Percentiles rank a stretch among this genome's conserved stretches.
phyloP scores from a whole-genome alignment of 2,888 invertebrate genomes.

The Galerucella nymphaeae region DNA sequence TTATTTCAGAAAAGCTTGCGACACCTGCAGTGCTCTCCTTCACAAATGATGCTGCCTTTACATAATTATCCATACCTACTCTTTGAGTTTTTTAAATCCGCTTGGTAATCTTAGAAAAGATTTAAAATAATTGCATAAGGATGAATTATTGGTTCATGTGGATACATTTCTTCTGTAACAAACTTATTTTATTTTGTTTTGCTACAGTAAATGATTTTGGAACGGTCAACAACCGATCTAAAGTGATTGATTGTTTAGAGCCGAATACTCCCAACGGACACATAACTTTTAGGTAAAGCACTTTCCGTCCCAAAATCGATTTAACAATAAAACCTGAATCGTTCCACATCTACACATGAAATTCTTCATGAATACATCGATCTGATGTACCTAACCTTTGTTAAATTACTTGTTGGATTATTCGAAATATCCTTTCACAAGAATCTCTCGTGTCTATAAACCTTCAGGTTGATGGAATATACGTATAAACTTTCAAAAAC shows the following conservation, averaged over 20 bases:
- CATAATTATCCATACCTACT: no score
- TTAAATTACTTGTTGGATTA: neutral
- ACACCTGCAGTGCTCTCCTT: no score
- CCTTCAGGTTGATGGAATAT: constrained; percentile 30
- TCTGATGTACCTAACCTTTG: neutral
- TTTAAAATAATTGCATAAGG: no score
- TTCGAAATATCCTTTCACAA: constrained; percentile 29
- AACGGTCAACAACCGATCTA: neutral
- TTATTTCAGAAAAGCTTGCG: no score
- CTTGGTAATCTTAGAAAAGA: no score
- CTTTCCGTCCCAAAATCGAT: neutral
- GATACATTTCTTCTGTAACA: no score
- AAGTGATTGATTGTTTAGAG: neutral
- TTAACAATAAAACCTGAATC: neutral
- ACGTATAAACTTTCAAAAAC: constrained; percentile 38
- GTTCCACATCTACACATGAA: neutral
- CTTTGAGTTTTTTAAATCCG: no score
- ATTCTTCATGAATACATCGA: neutral
- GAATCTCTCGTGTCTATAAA: constrained; percentile 22
- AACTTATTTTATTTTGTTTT: no score
- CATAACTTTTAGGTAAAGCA: neutral
- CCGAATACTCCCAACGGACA: neutral
- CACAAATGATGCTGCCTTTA: no score
- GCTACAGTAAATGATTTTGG: no score
- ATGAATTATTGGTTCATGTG: no score